Conservation (phyloP, 2,113 vertebrate species). For the Coturnix japonica region DNA sequence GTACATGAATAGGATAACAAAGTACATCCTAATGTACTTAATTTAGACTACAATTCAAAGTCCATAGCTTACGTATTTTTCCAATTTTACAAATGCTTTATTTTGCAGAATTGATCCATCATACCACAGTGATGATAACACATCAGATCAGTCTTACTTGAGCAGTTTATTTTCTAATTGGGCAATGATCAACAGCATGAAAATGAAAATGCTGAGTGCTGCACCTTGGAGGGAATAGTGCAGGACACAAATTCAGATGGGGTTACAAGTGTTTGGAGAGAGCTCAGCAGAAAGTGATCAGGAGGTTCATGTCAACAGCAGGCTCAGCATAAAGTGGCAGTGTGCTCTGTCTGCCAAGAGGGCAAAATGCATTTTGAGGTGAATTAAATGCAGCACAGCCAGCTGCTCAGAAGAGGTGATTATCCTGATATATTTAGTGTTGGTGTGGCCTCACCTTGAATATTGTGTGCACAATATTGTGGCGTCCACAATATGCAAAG, state of each 20-base stretch:
- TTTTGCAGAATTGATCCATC: neutral
- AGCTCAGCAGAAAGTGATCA: neutral
- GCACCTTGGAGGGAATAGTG: neutral
- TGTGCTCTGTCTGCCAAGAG: neutral
- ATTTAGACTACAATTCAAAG: neutral
- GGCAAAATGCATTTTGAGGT: neutral
- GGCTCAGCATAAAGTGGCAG: neutral
- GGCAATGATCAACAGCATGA: neutral
- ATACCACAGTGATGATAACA: neutral
- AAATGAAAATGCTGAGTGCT: neutral
- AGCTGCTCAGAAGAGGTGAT: neutral
- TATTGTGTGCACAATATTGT: neutral
- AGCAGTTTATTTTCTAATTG: neutral
- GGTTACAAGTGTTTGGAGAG: neutral
- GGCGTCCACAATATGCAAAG: neutral
- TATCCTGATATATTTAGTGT: neutral
- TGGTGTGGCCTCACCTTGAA: neutral
- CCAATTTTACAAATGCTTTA: neutral
- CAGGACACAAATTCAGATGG: neutral
- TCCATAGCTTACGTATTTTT: neutral
- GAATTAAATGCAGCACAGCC: neutral
- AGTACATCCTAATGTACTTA: neutral
- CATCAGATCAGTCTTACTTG: neutral
- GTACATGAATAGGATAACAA: neutral
- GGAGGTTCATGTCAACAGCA: neutral